A percentile compares a stretch with the other conserved stretches of the same genome.
Evolutionary conservation across 2,888 invertebrate species (phyloP).

Genomic region (Rhimphoctona megacephalus): DNA sequence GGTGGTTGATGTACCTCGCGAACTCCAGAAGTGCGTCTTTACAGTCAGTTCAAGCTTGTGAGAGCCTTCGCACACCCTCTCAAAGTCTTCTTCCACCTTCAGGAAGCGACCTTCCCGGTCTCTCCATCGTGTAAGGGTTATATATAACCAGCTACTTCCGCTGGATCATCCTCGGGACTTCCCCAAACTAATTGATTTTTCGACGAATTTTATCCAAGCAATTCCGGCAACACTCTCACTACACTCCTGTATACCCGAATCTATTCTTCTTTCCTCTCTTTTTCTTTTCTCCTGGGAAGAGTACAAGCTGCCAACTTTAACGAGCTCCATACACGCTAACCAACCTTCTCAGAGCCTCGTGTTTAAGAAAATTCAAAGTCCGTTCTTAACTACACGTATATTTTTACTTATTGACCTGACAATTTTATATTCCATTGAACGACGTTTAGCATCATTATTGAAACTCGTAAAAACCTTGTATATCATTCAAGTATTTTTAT

Average conservation of each 20-base stretch:
- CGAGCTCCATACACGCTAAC: constrained; percentile 58
- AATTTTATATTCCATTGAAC: not conserved
- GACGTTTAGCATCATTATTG: not conserved
- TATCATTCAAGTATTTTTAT: not conserved
- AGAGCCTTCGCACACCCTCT: constrained; percentile 39
- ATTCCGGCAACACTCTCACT: constrained; percentile 33
- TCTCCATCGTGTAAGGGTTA: constrained; percentile 25
- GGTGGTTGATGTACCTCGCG: constrained; percentile 21
- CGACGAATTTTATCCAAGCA: constrained; percentile 77
- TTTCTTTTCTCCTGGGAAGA: constrained; percentile 12
- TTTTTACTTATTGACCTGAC: constrained; percentile 7
- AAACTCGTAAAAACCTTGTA: not conserved
- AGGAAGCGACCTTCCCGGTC: constrained; percentile 56
- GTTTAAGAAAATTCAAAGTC: constrained; percentile 41
- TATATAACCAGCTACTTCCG: constrained; percentile 66
- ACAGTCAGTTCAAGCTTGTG: constrained; percentile 36
- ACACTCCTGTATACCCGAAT: not conserved
- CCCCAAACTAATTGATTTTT: constrained; percentile 82
- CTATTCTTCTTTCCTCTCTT: not conserved
- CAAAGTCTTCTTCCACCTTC: constrained; percentile 42
- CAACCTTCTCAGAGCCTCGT: constrained; percentile 27
- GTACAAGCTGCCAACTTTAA: constrained; percentile 42
- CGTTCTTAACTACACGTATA: not conserved
- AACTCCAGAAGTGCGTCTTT: constrained; percentile 37
- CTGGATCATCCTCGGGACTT: constrained; percentile 77